Evolutionary conservation across 2,888 invertebrate species (phyloP).

Genomic region (Drosophila algonquin): DNA sequence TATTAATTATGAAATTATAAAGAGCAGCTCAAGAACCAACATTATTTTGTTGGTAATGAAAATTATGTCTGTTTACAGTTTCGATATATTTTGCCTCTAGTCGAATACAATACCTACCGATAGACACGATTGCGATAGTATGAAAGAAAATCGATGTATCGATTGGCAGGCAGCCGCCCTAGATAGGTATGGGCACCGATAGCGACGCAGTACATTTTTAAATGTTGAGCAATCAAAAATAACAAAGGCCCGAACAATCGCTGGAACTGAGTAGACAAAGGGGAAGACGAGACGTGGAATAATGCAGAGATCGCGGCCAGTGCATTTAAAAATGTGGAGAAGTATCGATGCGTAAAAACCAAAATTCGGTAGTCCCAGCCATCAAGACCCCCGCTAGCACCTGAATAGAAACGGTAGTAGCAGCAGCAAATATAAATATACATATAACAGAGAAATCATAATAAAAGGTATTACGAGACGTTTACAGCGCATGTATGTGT

Average conservation of each 20-base stretch:
- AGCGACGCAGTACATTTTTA: conserved; percentile 56
- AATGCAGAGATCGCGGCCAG: conserved; percentile 61
- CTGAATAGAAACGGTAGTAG: conserved; percentile 29
- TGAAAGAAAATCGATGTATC: no score
- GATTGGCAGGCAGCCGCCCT: no score
- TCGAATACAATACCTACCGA: no score
- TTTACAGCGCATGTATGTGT: conserved; percentile 21
- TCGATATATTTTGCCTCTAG: no score
- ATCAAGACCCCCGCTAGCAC: conserved; percentile 35
- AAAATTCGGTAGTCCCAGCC: conserved; percentile 61
- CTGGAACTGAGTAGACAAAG: conserved; percentile 14
- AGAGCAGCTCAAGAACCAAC: no score
- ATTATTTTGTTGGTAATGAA: no score
- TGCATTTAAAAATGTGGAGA: conserved; percentile 64
- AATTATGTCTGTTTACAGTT: no score
- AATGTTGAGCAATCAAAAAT: conserved; percentile 45
- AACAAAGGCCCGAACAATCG: conserved; percentile 39
- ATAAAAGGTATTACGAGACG: conserved; percentile 59
- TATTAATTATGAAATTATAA: no score
- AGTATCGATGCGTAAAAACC: conserved; percentile 68
- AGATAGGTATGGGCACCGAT: conserved; percentile 15
- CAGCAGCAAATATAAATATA: conserved; percentile 40
- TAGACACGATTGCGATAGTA: no score
- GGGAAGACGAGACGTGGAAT: conserved; percentile 35
- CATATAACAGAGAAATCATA: conserved; percentile 56